Base-by-base conservation (phyloP, 23 tunicate genomes). In the Styela clava region DNA sequence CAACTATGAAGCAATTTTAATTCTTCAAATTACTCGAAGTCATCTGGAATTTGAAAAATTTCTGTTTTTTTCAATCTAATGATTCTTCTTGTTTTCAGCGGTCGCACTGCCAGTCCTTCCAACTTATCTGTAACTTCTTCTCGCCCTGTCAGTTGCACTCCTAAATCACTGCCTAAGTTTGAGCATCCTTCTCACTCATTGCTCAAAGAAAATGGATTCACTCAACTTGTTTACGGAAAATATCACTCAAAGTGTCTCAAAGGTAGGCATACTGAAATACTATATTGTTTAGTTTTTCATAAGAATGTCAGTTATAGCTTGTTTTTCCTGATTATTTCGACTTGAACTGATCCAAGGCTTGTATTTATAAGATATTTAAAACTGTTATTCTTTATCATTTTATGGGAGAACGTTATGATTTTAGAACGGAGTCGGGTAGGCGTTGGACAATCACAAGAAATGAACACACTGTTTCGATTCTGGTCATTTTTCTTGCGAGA, bases 401-500 rank as follows among this genome's bases (percentile, higher is more conserved):
- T n/a, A n/a, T n/a, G n/a, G n/a, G n/a, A n/a, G n/a, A n/a, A n/a
- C n/a, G n/a, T n/a, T n/a, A n/a, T n/a, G n/a, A n/a, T n/a, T n/a
- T n/a, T 65, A 89, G 96, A 89, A 34, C 86, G 96, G 2, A 89
- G 87, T 18, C 71, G 91, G 18, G 61, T 73, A 12, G 99, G 99
- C 29, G 37, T 84, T 52, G 99, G 99, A 29, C 86, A 86, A 61
- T 95, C 99, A 7, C 91, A 83, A 64, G 99, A 95, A 77, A 95
- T 95, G 99, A 95, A 95, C 84, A 95, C 99, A 3, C 80, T 95
- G 35, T 95, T 87, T 86, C 80, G 99, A 32, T 95, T 95, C 79
- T 95, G 99, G 99, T 85, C 91, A 12, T 90, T 89, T 64, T 95
- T 95, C 76, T 76, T 95, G 31, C 96, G 99, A 28, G 99, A 95